A percentile compares a stretch with the other conserved stretches of the same genome.
Conservation (phyloP, 2,113 vertebrate genomes). For the Fregata magnificens region DNA sequence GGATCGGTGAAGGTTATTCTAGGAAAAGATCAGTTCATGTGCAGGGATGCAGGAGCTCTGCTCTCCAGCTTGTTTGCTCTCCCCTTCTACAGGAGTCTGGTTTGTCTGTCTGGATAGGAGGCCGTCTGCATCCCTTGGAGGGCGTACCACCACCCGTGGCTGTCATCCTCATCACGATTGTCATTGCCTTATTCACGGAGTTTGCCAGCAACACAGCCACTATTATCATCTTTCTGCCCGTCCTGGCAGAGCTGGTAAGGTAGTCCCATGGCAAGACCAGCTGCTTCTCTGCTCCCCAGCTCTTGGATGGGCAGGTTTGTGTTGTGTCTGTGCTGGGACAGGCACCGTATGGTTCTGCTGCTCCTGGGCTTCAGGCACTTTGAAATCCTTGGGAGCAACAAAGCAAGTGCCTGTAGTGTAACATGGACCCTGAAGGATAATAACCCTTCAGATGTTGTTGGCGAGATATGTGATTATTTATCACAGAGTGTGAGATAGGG, state of each 20-base stretch:
- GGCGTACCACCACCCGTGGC: slow-evolving; percentile 82
- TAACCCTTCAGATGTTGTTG: background rate
- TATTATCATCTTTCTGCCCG: slow-evolving; percentile 93
- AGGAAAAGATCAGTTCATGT: background rate
- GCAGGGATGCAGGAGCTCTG: background rate
- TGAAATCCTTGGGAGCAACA: background rate
- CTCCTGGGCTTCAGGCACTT: background rate
- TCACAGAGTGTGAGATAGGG: background rate
- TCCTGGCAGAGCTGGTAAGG: slow-evolving; percentile 93
- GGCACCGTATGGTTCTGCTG: background rate
- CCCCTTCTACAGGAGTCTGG: slow-evolving; percentile 85
- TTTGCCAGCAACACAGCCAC: slow-evolving; percentile 98
- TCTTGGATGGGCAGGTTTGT: background rate
- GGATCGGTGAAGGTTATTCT: background rate
- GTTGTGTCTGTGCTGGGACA: background rate
- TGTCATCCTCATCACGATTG: slow-evolving; percentile 85
- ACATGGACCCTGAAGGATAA: background rate
- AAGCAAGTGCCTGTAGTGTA: background rate
- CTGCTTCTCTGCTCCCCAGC: background rate
- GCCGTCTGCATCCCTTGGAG: slow-evolving; percentile 87
- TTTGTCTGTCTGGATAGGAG: slow-evolving; percentile 91
- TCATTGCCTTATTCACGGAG: slow-evolving; percentile 93
- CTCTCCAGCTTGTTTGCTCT: background rate
- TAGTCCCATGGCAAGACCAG: background rate
- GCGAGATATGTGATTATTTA: background rate